Evolutionary conservation across 2,888 invertebrate species (phyloP), one percentile per base, ranked within the genome.

Genomic region (Pammene aurita): DNA sequence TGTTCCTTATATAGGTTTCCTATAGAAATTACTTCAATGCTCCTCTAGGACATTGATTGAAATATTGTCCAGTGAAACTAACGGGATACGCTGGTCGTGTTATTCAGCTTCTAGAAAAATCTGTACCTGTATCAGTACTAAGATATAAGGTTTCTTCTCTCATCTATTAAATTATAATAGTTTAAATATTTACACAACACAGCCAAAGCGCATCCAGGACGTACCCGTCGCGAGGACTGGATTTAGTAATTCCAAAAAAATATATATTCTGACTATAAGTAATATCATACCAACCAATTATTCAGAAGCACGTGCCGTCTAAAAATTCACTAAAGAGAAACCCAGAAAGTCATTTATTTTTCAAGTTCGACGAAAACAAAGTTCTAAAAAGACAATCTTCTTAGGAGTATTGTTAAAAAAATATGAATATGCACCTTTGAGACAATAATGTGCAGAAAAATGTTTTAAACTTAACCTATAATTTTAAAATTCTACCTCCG

Each of bases 1-100:
- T 26, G 26, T 69, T 65, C 63, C 68, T 68, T 64, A 63, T 68
- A 60, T 60, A 69, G 69, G 64, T 60, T 60, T 69, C 69, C 58
- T 65, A 65, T 65, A 65, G 58, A 60, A 58, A 69, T 65, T 69
- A 69, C 54, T 60, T 65, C 58, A 42, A 63, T 57, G 44, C 62
- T 14, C 16, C 61, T 56, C 35, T 57, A 64, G 44, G 57, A 68
- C 63, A 16, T 68, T 63, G 62, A 63, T 68, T 68, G 67, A 68
- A 63, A 67, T 67, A 63, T 68, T 35, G 34, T 35, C n/a, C 35
- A 38, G 44, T 7, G 13, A 50, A 64, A 58, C 50, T 38, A 44
- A 52, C 57, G 42, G 50, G 10, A 48, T 61, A 35, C 14, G 13
- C 5, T 16, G n/a, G 41, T 14, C n/a, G 13, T 26, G 42, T 38